Percentiles rank a stretch among this genome's conserved stretches.
Conservation (phyloP, 2,113 vertebrate species). For the Tupaia tana region DNA sequence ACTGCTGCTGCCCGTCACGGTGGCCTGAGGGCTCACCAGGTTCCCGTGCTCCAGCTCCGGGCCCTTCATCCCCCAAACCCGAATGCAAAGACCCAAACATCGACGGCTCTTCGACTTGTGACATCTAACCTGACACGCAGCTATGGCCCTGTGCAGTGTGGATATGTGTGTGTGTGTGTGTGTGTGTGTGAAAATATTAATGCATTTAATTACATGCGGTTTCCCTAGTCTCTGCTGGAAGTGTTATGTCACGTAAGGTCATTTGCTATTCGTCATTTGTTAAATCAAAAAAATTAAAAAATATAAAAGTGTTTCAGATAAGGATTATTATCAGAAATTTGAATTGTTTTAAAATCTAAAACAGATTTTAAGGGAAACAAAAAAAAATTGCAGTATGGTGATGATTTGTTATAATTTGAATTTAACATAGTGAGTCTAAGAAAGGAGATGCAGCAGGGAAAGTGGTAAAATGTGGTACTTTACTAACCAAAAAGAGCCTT, state of each 20-base stretch:
- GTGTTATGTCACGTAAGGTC: neutral
- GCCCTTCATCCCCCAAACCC: neutral
- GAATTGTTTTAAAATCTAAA: constrained; percentile 40
- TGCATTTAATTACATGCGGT: neutral
- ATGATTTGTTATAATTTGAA: neutral
- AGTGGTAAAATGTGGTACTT: neutral
- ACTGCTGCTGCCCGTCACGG: neutral
- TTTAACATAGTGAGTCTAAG: neutral
- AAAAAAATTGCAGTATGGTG: neutral
- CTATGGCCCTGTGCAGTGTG: neutral
- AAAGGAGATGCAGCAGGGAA: neutral
- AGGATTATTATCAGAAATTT: neutral
- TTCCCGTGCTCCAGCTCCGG: neutral
- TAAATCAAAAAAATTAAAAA: constrained; percentile 25
- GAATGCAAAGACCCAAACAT: neutral
- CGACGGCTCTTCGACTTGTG: neutral
- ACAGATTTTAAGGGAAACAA: neutral
- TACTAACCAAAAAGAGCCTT: neutral
- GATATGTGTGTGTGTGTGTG: neutral
- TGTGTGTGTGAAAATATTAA: neutral
- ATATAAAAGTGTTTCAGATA: neutral
- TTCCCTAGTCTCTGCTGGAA: neutral
- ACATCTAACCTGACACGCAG: neutral
- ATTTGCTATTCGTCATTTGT: neutral
- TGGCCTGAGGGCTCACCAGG: neutral